Evolutionary conservation across 2,888 invertebrate species (phyloP).

Genomic region (Patella pellucida): DNA sequence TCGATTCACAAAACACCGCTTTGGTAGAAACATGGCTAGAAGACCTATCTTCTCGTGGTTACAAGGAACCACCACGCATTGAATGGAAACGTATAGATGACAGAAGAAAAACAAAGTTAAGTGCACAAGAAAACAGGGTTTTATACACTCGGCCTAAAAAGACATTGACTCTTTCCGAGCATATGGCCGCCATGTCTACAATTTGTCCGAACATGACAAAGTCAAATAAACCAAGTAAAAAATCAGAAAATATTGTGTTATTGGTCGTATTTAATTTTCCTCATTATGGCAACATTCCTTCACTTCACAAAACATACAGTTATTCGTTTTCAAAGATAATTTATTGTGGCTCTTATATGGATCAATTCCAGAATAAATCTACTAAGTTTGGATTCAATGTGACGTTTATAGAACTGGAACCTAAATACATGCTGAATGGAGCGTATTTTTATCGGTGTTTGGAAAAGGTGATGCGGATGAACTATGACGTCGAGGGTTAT

Average conservation of each 20-base stretch:
- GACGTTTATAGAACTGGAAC: not conserved
- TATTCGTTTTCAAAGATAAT: not conserved
- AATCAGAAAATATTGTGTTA: not conserved
- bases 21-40: not conserved
- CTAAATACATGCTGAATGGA: not conserved
- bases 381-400: not conserved
- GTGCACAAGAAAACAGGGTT: not conserved
- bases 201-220: not conserved
- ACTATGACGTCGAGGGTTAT: not conserved
- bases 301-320: not conserved
- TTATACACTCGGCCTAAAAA: not conserved
- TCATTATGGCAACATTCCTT: not conserved
- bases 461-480: not conserved
- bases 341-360: not conserved
- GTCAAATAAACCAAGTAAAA: not conserved
- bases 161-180: not conserved
- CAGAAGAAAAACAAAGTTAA: not conserved
- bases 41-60: not conserved
- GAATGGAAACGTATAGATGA: too few species aligned
- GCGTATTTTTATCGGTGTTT: slow-evolving; percentile 1
- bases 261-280: not conserved
- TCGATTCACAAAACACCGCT: not conserved
- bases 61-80: not conserved
- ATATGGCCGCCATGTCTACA: not conserved
- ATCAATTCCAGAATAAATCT: not conserved